These are phyloP conservation scores for Clistopyga incitator DNA, from an alignment of 2,888 invertebrate species.

Conservation along the genomic window DNA sequence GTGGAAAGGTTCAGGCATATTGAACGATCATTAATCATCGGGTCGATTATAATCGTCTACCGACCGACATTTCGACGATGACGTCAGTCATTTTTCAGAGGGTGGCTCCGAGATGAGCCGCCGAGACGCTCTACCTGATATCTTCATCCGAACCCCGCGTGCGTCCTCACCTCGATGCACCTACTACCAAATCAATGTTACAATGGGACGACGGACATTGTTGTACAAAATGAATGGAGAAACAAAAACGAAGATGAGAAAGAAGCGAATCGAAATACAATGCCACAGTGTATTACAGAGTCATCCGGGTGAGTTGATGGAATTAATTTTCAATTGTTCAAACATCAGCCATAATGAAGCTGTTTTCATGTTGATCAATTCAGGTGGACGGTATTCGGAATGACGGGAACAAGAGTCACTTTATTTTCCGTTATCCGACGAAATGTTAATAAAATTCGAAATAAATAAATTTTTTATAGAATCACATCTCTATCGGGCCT, in stretches of 20 bases:
- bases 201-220: conserved; percentile 46
- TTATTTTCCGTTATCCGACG: too few relatives aligned
- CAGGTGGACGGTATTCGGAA: too few relatives aligned
- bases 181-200: conserved; percentile 47
- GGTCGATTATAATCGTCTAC: conserved; percentile 68
- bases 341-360: background rate
- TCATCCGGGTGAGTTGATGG: background rate
- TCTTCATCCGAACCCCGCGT: conserved; percentile 62
- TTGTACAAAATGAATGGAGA: conserved; percentile 41
- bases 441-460: too few relatives aligned
- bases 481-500: too few relatives aligned
- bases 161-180: conserved; percentile 46
- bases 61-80: conserved; percentile 65
- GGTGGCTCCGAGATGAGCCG: conserved; percentile 41
- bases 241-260: conserved; percentile 12
- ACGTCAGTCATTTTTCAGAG: conserved; percentile 68
- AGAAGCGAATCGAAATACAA: conserved; percentile 20
- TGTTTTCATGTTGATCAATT: background rate
- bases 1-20: conserved; percentile 63
- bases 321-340: conserved; percentile 13
- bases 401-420: too few relatives aligned
- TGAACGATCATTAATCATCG: conserved; percentile 68
- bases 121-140: conserved; percentile 61
- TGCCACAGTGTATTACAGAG: conserved; percentile 25
- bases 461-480: too few relatives aligned